Evolutionary conservation across 37 sponge, comb jelly and placozoan species (phyloP).

Genomic region (Oopsacas minuta): DNA sequence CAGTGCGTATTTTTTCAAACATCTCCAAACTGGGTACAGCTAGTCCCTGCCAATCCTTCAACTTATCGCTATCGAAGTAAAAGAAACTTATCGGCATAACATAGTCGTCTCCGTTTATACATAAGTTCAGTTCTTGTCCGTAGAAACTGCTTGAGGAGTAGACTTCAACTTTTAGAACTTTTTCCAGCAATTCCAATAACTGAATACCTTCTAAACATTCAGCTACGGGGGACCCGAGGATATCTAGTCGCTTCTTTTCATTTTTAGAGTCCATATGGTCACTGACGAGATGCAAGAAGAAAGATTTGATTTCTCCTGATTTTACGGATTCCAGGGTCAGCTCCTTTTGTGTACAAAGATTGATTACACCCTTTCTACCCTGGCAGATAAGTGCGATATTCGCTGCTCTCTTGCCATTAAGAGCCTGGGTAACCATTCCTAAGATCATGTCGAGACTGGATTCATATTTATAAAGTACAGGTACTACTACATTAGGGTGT

Average conservation of each 20-base stretch:
- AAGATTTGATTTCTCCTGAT: background rate
- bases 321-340: background rate
- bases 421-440: constrained; percentile 25
- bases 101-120: background rate
- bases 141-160: constrained; percentile 2
- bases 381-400: constrained; percentile 43
- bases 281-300: background rate
- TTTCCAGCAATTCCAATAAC: background rate
- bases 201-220: constrained; percentile 5
- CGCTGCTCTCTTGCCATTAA: constrained; percentile 40
- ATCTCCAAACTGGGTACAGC: constrained; percentile 29
- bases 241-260: background rate
- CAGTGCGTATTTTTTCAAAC: constrained; percentile 60
- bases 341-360: background rate
- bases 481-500: constrained; percentile 7
- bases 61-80: constrained; percentile 51
- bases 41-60: constrained; percentile 55
- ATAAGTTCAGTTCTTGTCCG: background rate
- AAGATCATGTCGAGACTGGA: constrained; percentile 32
- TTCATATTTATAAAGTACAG: constrained; percentile 50
- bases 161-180: background rate
- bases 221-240: background rate
- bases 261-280: background rate
- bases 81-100: constrained; percentile 5
- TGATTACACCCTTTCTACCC: background rate